Percentiles rank a stretch among this genome's conserved stretches.
phyloP scores from a whole-genome alignment of 1,140 invertebrate genomes.

The Drosophila auraria region DNA sequence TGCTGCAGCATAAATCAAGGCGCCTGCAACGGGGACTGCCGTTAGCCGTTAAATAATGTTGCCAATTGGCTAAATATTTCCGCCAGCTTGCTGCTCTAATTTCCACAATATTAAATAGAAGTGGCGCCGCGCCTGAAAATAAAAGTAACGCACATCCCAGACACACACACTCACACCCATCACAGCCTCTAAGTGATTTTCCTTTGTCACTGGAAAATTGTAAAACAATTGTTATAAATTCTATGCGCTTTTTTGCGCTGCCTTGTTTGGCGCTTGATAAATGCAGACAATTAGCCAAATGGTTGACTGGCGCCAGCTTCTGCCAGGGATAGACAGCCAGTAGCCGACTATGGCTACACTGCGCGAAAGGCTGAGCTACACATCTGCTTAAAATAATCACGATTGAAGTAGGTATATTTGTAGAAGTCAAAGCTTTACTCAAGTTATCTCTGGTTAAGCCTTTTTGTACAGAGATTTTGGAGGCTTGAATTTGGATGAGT shows the following conservation, averaged over 20 bases:
- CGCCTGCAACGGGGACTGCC: slow-evolving; percentile 39
- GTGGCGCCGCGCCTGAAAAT: slow-evolving; percentile 61
- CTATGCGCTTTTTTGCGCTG: slow-evolving; percentile 56
- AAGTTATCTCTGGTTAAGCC: too few species aligned
- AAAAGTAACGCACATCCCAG: slow-evolving; percentile 50
- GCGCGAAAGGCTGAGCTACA: slow-evolving; percentile 13
- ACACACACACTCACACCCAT: slow-evolving; percentile 12
- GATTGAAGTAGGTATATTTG: too few species aligned
- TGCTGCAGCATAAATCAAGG: slow-evolving; percentile 71
- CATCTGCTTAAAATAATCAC: background rate
- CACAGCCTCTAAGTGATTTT: slow-evolving; percentile 52
- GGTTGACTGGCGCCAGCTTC: slow-evolving; percentile 71
- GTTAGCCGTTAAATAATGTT: slow-evolving; percentile 69
- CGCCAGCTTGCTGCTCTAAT: slow-evolving; percentile 56
- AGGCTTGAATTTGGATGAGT: background rate
- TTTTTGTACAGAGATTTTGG: background rate
- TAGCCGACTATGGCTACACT: slow-evolving; percentile 8
- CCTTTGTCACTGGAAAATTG: slow-evolving; percentile 59
- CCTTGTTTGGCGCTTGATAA: slow-evolving; percentile 70
- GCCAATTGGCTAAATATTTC: slow-evolving; percentile 79
- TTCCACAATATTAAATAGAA: slow-evolving; percentile 61
- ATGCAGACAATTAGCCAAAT: slow-evolving; percentile 82
- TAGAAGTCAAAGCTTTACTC: too few species aligned
- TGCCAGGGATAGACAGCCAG: slow-evolving; percentile 46
- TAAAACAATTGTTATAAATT: slow-evolving; percentile 81